phyloP scores from a whole-genome alignment of 2,797 vertebrate species.

The Mormyrus hasselquistii region DNA sequence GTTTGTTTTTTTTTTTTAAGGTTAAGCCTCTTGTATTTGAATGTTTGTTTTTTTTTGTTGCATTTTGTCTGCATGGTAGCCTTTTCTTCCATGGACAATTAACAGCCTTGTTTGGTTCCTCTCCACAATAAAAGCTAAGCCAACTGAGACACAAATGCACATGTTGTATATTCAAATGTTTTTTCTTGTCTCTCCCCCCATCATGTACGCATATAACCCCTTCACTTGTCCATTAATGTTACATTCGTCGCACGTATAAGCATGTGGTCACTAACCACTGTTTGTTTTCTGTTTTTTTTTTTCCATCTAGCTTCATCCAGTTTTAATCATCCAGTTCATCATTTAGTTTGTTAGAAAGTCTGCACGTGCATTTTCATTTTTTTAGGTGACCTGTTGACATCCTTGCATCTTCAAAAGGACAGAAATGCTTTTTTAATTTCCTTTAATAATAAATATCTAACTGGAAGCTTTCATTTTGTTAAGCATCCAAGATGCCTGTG shows the following conservation, averaged over 20 bases:
- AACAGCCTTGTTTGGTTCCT: slow-evolving; percentile 42
- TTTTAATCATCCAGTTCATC: background rate
- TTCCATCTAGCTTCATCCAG: slow-evolving; percentile 33
- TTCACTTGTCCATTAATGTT: slow-evolving; percentile 21
- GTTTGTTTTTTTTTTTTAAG: background rate
- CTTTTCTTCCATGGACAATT: slow-evolving; percentile 42
- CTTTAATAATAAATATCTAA: background rate
- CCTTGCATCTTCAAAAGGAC: background rate
- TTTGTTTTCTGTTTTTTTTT: slow-evolving; percentile 43
- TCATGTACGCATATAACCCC: slow-evolving; percentile 18
- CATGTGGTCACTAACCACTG: slow-evolving; percentile 41
- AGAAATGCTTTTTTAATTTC: background rate
- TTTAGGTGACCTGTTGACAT: background rate
- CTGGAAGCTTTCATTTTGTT: background rate
- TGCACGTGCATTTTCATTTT: background rate
- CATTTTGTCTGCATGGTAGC: slow-evolving; percentile 41
- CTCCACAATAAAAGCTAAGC: slow-evolving; percentile 39
- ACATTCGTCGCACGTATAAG: slow-evolving; percentile 42
- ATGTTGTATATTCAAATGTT: slow-evolving; percentile 43
- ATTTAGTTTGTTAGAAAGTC: background rate
- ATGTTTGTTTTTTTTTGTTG: background rate
- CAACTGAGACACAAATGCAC: slow-evolving; percentile 28
- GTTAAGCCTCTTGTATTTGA: background rate
- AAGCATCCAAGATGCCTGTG: background rate
- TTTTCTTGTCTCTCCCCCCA: slow-evolving; percentile 41